Base-by-base conservation (phyloP, 1,140 invertebrate genomes). In the Cyclina sinensis region DNA sequence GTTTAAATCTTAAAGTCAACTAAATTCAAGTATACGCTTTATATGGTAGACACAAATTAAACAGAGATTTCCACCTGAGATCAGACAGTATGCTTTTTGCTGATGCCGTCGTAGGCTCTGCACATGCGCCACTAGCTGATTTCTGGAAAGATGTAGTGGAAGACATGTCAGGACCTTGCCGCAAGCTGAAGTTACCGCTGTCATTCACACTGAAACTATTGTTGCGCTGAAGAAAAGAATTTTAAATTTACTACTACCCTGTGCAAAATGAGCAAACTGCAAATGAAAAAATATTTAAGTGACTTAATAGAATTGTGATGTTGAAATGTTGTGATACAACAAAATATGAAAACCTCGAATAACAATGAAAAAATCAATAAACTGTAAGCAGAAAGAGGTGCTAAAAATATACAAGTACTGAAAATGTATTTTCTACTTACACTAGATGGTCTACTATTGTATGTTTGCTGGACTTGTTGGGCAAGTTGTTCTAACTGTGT, bases 401-500 rank as follows among this genome's bases (percentile, higher is more conserved):
- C 11, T 51, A 51, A 51, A 11, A 51, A 51, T 11, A 51, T 12
- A 51, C 48, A 51, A 12, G 48, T 11, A 11, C 11, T 12, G 11
- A 51, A 11, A 51, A 51, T n/a, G n/a, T n/a, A n/a, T n/a, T n/a
- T n/a, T n/a, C 57, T 35, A 89, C 88, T 83, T 70, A 90, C 89
- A 89, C 87, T 88, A 35, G 43, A 27, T 30, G 65, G 81, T 48
- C 87, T 30, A 43, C 86, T 90, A 35, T 46, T 57, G 35, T 91
- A 88, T n/a, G 81, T 82, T 1, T 81, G 59, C 24, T 92, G 91
- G 14, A 94, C 87, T 59, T 93, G 91, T n/a, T 91, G 82, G 5
- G 91, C 90, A 7, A 93, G 80, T n/a, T 92, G 92, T 68, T 94
- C 93, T 51, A 94, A 73, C 79, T 93, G 93, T 18, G 74, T 87